These are phyloP conservation scores for Automeris io DNA, from an alignment of 2,888 invertebrate genomes.

Conservation along the genomic window DNA sequence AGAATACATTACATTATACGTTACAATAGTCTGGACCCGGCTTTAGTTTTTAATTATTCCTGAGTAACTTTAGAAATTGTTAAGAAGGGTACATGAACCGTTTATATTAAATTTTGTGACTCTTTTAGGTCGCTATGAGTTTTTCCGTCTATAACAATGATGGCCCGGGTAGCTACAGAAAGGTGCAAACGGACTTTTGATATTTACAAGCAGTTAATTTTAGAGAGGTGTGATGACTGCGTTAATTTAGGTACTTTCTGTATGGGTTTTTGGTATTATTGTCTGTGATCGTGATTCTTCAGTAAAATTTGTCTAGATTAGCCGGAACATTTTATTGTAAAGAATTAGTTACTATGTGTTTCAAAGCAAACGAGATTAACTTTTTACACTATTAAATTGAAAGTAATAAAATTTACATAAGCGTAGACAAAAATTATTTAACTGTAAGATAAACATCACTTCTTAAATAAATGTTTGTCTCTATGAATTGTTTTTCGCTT, in stretches of 20 bases:
- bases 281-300: conserved; percentile 5
- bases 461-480: too few relatives aligned
- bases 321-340: conserved; percentile 2
- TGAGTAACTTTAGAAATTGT: too few relatives aligned
- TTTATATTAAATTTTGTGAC: not conserved
- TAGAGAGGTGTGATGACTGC: conserved; percentile 3
- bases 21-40: too few relatives aligned
- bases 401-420: too few relatives aligned
- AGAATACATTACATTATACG: too few relatives aligned
- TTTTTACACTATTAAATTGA: too few relatives aligned
- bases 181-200: conserved; percentile 7
- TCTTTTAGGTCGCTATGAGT: conserved; percentile 13
- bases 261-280: conserved; percentile 6
- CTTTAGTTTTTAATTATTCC: too few relatives aligned
- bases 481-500: too few relatives aligned
- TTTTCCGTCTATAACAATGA: conserved; percentile 15
- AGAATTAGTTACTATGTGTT: not conserved
- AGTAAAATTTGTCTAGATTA: conserved; percentile 1
- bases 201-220: conserved; percentile 1
- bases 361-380: too few relatives aligned
- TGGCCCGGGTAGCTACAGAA: conserved; percentile 10
- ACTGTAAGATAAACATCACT: too few relatives aligned
- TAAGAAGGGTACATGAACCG: too few relatives aligned
- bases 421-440: too few relatives aligned
- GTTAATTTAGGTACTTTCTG: conserved; percentile 3